Conservation (phyloP, 2,888 invertebrate species). For the Cyclophora punctaria region DNA sequence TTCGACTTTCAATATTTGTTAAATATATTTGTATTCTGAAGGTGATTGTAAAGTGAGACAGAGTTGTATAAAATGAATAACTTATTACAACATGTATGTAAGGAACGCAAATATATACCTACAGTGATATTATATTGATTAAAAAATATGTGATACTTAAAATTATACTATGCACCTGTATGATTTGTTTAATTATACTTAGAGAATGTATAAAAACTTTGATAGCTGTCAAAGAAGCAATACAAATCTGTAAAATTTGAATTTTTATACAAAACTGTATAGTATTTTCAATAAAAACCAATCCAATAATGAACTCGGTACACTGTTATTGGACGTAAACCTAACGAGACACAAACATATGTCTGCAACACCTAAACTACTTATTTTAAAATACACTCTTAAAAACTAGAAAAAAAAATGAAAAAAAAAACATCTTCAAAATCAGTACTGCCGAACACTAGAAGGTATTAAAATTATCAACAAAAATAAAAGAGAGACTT, state of each 20-base stretch:
- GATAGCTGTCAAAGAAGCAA: no score
- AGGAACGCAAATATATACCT: no score
- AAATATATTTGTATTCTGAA: no score
- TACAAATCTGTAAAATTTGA: not conserved
- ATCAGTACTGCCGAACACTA: constrained; percentile 12
- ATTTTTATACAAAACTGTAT: not conserved
- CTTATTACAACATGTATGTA: no score
- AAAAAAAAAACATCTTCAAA: constrained; percentile 9
- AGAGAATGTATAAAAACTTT: no score
- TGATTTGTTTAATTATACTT: no score
- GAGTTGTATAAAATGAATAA: no score
- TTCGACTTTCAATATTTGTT: no score
- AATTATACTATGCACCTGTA: no score
- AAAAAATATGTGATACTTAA: no score
- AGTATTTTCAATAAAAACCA: constrained; percentile 8
- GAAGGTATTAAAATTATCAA: constrained; percentile 11
- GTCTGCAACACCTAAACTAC: constrained; percentile 31
- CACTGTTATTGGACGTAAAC: constrained; percentile 23
- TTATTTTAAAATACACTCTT: constrained; percentile 32
- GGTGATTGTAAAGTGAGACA: no score
- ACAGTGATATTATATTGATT: no score
- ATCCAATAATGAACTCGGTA: constrained; percentile 3
- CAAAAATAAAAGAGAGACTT: constrained; percentile 4
- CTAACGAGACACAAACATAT: constrained; percentile 25
- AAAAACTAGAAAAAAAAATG: constrained; percentile 18